Percentiles rank a stretch among this genome's conserved stretches.
Conservation (phyloP, 2,113 vertebrate species). For the Parus major region DNA sequence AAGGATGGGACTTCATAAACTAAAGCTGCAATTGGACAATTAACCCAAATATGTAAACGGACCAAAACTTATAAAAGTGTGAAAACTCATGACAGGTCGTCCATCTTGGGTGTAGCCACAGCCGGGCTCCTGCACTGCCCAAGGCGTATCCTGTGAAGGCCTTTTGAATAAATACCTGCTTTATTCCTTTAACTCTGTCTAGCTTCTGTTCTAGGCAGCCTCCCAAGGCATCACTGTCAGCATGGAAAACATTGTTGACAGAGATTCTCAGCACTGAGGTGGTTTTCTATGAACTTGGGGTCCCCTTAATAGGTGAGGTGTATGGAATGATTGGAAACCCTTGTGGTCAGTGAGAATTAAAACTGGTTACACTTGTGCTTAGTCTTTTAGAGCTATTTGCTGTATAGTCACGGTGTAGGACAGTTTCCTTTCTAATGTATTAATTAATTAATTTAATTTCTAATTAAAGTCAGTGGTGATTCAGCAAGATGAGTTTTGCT, state of each 20-base stretch:
- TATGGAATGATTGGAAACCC: background rate
- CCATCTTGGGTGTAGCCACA: background rate
- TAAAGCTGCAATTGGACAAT: background rate
- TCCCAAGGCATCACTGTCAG: background rate
- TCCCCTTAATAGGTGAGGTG: background rate
- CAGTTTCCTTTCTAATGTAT: background rate
- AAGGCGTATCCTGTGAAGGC: background rate
- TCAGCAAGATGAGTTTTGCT: background rate
- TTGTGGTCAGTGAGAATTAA: background rate
- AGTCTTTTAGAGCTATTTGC: background rate
- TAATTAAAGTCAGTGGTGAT: background rate
- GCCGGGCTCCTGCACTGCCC: background rate
- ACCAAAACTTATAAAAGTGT: background rate
- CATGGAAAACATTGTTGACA: background rate
- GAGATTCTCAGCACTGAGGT: background rate
- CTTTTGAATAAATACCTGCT: background rate
- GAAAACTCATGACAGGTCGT: accelerated
- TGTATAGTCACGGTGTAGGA: background rate
- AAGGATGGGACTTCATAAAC: background rate
- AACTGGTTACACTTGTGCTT: background rate
- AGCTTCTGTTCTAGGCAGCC: background rate
- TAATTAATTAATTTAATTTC: background rate
- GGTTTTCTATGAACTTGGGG: background rate
- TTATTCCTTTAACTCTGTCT: background rate
- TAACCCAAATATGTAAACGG: background rate